phyloP scores from a whole-genome alignment of 1,140 invertebrate genomes.

The Heliconius eleuchia region DNA sequence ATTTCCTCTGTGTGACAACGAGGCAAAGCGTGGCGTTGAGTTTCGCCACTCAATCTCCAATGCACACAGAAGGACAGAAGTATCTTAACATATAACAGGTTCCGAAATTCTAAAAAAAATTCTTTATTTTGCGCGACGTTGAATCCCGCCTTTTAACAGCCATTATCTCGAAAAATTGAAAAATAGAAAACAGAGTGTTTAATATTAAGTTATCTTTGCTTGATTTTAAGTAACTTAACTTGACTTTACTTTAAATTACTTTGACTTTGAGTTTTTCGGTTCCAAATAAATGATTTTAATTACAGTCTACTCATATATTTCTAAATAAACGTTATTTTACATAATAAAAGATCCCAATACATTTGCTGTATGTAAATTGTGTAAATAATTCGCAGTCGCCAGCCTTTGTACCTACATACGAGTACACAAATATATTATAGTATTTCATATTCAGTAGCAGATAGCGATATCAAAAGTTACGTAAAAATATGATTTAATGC shows the following conservation, averaged over 20 bases:
- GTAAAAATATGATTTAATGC: background rate
- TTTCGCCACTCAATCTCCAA: background rate
- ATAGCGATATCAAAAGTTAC: background rate
- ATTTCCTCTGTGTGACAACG: background rate
- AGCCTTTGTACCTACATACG: background rate
- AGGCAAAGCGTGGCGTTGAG: background rate
- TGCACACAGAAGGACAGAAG: background rate
- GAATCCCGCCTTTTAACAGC: too few relatives aligned
- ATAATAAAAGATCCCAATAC: background rate
- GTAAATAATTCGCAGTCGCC: background rate
- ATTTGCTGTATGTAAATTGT: background rate
- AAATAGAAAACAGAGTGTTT: too few relatives aligned
- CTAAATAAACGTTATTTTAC: background rate
- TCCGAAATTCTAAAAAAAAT: background rate
- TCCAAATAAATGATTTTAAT: too few relatives aligned
- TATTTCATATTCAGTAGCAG: background rate
- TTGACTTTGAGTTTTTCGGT: too few relatives aligned
- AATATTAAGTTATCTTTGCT: too few relatives aligned
- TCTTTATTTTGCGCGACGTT: too few relatives aligned
- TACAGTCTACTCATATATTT: background rate
- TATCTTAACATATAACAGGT: background rate
- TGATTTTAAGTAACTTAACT: too few relatives aligned
- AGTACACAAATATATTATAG: background rate
- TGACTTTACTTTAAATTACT: too few relatives aligned
- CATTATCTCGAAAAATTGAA: too few relatives aligned